These are phyloP conservation scores for Eupleurogrammus muticus DNA, from an alignment of 2,797 vertebrate species.

Conservation along the genomic window DNA sequence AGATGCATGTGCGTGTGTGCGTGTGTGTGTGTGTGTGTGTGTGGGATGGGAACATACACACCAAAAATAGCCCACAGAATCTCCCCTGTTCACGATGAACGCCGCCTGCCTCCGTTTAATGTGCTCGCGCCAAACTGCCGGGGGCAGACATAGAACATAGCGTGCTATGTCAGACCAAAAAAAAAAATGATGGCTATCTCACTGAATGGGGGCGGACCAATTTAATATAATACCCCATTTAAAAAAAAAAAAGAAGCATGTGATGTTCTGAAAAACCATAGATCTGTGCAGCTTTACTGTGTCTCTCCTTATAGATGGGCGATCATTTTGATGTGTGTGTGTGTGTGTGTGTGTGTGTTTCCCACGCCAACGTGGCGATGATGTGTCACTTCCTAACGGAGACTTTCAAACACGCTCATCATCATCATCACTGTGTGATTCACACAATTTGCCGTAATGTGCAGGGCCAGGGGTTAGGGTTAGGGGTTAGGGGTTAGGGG, in stretches of 20 bases:
- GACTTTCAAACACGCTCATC: slow-evolving; percentile 47
- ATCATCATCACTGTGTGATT: slow-evolving; percentile 64
- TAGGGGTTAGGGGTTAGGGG: no score
- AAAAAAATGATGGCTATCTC: not conserved
- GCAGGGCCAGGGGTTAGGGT: slow-evolving; percentile 16
- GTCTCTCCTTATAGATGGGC: not conserved
- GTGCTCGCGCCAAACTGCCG: not conserved
- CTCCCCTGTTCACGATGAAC: not conserved
- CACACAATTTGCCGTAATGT: slow-evolving; percentile 48
- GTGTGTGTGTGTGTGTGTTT: slow-evolving; percentile 3
- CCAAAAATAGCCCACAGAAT: not conserved
- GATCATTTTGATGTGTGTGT: not conserved
- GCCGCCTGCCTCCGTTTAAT: slow-evolving; percentile 6
- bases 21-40: no score
- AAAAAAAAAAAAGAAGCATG: not conserved
- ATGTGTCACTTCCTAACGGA: slow-evolving; percentile 45
- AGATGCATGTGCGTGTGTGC: no score
- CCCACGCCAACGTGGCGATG: not conserved
- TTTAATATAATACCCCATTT: not conserved
- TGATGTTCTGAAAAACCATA: not conserved
- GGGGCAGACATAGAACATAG: not conserved
- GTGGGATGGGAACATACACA: not conserved
- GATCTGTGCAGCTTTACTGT: not conserved
- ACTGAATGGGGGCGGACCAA: not conserved
- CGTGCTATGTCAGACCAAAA: not conserved